phyloP scores from a whole-genome alignment of 2,797 vertebrate genomes.

The Falco rusticolus region DNA sequence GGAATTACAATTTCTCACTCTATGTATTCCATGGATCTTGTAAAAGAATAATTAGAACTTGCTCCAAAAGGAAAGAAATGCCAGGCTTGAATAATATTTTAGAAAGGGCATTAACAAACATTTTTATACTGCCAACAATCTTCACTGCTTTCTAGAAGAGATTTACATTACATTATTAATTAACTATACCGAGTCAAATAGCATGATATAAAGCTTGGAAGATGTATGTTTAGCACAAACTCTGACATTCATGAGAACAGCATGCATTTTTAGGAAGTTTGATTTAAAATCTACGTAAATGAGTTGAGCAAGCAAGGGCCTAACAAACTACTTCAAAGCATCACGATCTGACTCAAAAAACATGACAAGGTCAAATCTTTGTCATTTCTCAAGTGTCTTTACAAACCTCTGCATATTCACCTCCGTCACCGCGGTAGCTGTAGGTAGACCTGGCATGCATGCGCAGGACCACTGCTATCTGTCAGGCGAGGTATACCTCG shows the following conservation, averaged over 20 bases:
- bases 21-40: slow-evolving; percentile 14
- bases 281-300: slow-evolving; percentile 30
- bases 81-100: slow-evolving; percentile 36
- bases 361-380: not conserved
- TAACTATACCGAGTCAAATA: slow-evolving; percentile 45
- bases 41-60: slow-evolving; percentile 65
- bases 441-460: not conserved
- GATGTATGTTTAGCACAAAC: not conserved
- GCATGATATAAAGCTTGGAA: slow-evolving; percentile 34
- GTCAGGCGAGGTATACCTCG: not conserved
- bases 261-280: not conserved
- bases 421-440: not conserved
- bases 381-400: not conserved
- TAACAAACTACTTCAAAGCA: slow-evolving; percentile 50
- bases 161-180: slow-evolving; percentile 58
- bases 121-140: slow-evolving; percentile 39
- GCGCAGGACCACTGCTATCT: accelerated
- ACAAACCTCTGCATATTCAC: not conserved
- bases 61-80: slow-evolving; percentile 28
- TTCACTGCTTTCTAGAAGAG: slow-evolving; percentile 16
- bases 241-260: not conserved
- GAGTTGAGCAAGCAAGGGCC: not conserved
- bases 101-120: slow-evolving; percentile 47
- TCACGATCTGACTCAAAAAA: not conserved
- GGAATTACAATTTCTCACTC: slow-evolving; percentile 56